A percentile compares a stretch with the other conserved stretches of the same genome.
These are phyloP conservation scores for Metellina segmentata DNA, from an alignment of 2,888 invertebrate genomes.

Conservation along the genomic window DNA sequence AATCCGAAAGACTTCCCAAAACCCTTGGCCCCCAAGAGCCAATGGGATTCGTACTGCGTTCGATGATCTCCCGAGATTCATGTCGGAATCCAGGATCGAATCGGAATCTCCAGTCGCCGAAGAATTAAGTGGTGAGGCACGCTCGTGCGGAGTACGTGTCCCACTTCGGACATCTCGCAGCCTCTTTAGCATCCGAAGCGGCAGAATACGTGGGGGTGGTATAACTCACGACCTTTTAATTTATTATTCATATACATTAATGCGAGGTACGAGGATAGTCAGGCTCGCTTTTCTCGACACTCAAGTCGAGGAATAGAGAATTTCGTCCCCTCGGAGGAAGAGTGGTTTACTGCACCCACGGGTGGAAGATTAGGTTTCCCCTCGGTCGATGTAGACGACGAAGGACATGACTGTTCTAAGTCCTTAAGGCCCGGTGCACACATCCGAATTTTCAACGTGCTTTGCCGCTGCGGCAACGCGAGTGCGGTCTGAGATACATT, in stretches of 20 bases:
- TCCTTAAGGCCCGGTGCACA: no score
- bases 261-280: background rate
- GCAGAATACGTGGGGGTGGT: background rate
- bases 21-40: background rate
- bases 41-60: background rate
- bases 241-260: slow-evolving; percentile 52
- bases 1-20: background rate
- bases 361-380: no score
- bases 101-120: background rate
- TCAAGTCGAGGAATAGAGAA: background rate
- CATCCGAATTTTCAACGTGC: no score
- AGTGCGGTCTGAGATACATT: no score
- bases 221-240: slow-evolving; percentile 32
- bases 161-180: background rate
- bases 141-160: background rate
- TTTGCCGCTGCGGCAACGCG: no score
- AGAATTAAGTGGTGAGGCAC: background rate
- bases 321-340: background rate
- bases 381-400: no score
- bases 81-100: background rate
- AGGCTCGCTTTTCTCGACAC: background rate
- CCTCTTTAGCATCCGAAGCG: no score
- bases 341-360: no score
- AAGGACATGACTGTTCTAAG: no score
- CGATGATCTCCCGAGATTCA: background rate